phyloP scores from a whole-genome alignment of 2,113 vertebrate genomes.

The Scophthalmus maximus region DNA sequence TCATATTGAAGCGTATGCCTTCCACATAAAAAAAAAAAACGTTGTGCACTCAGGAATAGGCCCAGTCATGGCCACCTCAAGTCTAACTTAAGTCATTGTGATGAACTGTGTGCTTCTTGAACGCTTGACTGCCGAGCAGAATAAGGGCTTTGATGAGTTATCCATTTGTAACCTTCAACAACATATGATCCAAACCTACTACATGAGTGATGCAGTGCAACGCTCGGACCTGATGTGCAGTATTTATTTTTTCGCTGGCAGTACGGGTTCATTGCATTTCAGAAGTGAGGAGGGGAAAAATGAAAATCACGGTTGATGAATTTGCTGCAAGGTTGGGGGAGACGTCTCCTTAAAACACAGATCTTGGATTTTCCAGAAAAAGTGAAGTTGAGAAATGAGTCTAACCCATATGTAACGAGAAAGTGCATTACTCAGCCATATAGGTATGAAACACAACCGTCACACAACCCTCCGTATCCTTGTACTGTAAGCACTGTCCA shows the following conservation, averaged over 20 bases:
- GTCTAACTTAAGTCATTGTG: slow-evolving; percentile 46
- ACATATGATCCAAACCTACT: slow-evolving; percentile 21
- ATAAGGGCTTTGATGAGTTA: slow-evolving; percentile 52
- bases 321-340: slow-evolving; percentile 29
- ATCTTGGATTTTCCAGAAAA: slow-evolving; percentile 43
- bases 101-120: slow-evolving; percentile 64
- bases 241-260: slow-evolving; percentile 38
- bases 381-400: slow-evolving; percentile 48
- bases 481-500: slow-evolving; percentile 36
- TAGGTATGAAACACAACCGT: slow-evolving; percentile 35
- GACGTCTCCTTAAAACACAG: slow-evolving; percentile 46
- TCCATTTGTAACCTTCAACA: slow-evolving; percentile 58
- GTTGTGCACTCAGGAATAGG: slow-evolving; percentile 57
- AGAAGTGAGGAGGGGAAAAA: slow-evolving; percentile 22
- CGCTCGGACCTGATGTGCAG: slow-evolving; percentile 1
- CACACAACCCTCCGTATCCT: slow-evolving; percentile 20
- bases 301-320: slow-evolving; percentile 44
- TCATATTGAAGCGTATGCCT: slow-evolving; percentile 37
- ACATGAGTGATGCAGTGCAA: slow-evolving; percentile 25
- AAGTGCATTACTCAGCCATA: slow-evolving; percentile 50
- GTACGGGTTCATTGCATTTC: not conserved
- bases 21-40: slow-evolving; percentile 64
- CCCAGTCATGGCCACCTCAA: slow-evolving; percentile 67
- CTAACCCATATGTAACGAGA: slow-evolving; percentile 24
- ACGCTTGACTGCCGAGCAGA: slow-evolving; percentile 54